Conservation (phyloP, 2,888 invertebrate genomes). For the Clostera curtula region DNA sequence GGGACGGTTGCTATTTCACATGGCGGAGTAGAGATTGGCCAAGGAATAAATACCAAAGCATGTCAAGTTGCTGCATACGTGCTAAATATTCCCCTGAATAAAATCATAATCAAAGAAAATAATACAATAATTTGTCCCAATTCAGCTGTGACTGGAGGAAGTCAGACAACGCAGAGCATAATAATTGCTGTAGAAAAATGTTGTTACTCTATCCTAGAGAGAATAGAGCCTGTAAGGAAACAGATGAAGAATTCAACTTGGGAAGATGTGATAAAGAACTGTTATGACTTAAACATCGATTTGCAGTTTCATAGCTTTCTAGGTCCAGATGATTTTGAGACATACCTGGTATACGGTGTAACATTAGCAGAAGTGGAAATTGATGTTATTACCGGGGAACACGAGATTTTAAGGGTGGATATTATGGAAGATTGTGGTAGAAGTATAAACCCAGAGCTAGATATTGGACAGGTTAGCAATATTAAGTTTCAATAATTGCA, state of each 20-base stretch:
- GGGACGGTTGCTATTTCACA: slow-evolving; percentile 81
- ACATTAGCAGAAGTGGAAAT: slow-evolving; percentile 80
- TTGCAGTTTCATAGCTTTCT: slow-evolving; percentile 35
- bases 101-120: slow-evolving; percentile 78
- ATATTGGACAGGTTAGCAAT: slow-evolving; percentile 75
- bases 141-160: slow-evolving; percentile 77
- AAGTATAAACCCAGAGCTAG: slow-evolving; percentile 78
- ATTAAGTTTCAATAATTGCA: no score
- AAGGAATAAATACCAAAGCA: slow-evolving; percentile 84
- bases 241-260: slow-evolving; percentile 48
- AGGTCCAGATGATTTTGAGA: slow-evolving; percentile 13
- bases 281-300: slow-evolving; percentile 40
- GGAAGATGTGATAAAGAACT: slow-evolving; percentile 62
- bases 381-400: slow-evolving; percentile 82
- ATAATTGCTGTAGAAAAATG: slow-evolving; percentile 24
- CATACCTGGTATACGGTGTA: slow-evolving; percentile 63
- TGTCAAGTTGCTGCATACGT: slow-evolving; percentile 78
- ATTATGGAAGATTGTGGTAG: slow-evolving; percentile 78
- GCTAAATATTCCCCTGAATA: slow-evolving; percentile 77
- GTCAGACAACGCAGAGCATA: slow-evolving; percentile 43
- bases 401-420: slow-evolving; percentile 75
- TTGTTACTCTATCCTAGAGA: slow-evolving; percentile 19
- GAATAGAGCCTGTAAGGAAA: slow-evolving; percentile 20
- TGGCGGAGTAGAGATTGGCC: slow-evolving; percentile 85
- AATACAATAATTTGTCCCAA: slow-evolving; percentile 78